Evolutionary conservation across 2,888 invertebrate genomes (phyloP), one percentile per base, ranked within the genome.

Genomic region (Heliconius erato): DNA sequence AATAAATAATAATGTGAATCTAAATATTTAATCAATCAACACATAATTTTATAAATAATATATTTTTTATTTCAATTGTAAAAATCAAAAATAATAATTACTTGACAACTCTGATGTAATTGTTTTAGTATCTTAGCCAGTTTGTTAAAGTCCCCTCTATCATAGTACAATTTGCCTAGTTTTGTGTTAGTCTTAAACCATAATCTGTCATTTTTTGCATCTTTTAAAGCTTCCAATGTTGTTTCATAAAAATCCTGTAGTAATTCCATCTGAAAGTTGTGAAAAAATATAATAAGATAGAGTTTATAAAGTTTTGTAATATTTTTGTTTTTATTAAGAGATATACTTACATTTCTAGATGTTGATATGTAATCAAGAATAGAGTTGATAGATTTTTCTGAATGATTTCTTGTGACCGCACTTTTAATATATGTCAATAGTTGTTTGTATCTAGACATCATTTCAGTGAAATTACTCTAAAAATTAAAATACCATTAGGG

Each of bases 151-250:
- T 99, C 99, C 79, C 97, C 98, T 83, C 99, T 97, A 94, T 99
- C 99, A 90, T 99, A 99, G 93, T 99, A 99, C 40, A 99, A 96
- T 94, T 99, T 99, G 74, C 99, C 99, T 87, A 99, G 96, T 96
- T 99, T 99, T 0, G 99, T 99, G 92, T 99, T 99, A 0, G 99
- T 99, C 95, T 99, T 99, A 93, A 99, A 99, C 99, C 99, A 99
- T 81, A 99, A 96, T 85, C 99, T 97, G 94, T 99, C 99, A 93
- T 99, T 99, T 93, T 99, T 99, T 1, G 99, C 99, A 96, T 99
- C 99, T 92, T 99, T 99, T 81, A 99, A 93, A 14, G 99, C 99
- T 91, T 99, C 99, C 89, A 99, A 94, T 0, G 99, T 99, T 1
- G 99, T 99, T 94, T 99, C 99, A 93, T 99, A 99, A 94, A 99